Evolutionary conservation across 2,113 vertebrate genomes (phyloP).

Genomic region (human): GRCh38 chr3:112768501-112769000

Average conservation of each 20-base stretch:
- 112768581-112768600: background rate
- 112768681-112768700: background rate
- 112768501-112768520: background rate
- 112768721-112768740: background rate
- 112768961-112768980: background rate
- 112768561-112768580: background rate
- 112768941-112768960: background rate
- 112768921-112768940: background rate
- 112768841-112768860: background rate
- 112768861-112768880: background rate
- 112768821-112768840: background rate
- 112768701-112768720: background rate
- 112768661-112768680: background rate
- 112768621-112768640: background rate
- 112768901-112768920: background rate
- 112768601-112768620: background rate
- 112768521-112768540: background rate
- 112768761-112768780: background rate
- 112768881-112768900: background rate
- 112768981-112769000: background rate
- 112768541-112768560: background rate
- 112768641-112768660: background rate
- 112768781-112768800: background rate
- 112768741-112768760: background rate
- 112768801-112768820: background rate